Base-by-base conservation (phyloP, 2,888 invertebrate species). In the Amorpha juglandis region DNA sequence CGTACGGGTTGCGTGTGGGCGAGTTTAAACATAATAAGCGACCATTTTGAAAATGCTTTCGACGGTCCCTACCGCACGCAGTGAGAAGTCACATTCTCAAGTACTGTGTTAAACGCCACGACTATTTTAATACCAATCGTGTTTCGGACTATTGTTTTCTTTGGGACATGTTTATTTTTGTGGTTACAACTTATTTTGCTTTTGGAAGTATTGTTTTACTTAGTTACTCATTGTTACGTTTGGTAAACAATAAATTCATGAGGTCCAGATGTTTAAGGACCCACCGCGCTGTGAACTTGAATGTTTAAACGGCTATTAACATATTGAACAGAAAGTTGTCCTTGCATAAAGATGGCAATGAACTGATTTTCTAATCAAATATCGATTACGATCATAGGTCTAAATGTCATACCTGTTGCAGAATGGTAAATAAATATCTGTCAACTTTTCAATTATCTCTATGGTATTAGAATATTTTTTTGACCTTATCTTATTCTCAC, bases 41-140 rank as follows among this genome's bases (percentile, higher is more conserved):
- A 53, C 79, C 79, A 84, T 87, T 87, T 85, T 83, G 86, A 84
- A 82, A 88, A 89, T 84, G 80, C 84, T 79, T 81, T 74, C 74
- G 75, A 77, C 81, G 74, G 78, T 83, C 87, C 90, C 91, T 88
- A 91, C 92, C 91, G 88, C 91, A 88, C 79, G 78, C 84, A 79
- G 81, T 86, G 86, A 88, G 81, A 81, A 79, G 86, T 81, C 85
- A 89, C 84, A 82, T 84, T 87, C 86, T 91, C 72, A 88, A 91
- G 89, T 87, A 84, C 78, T 86, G 80, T 84, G 86, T 86, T 82
- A 82, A 72, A 78, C 76, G 76, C 75, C 74, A 74, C 76, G 84
- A 82, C 87, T 90, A 88, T 88, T 90, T 89, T 88, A 87, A 88
- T 84, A 82, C 82, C 77, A 80, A 78, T 80, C 77, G 81, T 82